Base-by-base conservation (phyloP, 2,797 vertebrate species). In the Peromyscus aztecus region DNA sequence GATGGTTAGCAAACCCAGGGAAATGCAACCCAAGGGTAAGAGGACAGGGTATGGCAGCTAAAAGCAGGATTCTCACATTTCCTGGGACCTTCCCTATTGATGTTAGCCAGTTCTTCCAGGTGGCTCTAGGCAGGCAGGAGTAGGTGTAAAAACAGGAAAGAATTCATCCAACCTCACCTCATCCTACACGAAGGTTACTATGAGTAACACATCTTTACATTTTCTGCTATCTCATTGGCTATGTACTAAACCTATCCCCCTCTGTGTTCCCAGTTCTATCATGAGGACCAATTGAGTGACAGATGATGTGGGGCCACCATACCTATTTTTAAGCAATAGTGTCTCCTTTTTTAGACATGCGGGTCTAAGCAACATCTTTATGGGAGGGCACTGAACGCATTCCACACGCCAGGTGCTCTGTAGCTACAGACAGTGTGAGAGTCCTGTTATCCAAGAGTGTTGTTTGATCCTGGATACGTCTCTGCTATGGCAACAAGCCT, bases 401-500 rank as follows among this genome's bases (percentile, higher is more conserved):
- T 77, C 59, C 77, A 16, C 11, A 55, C 1, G 55, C 89, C 76
- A 96, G 95, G 46, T 94, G 83, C 91, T 59, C 31, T 5, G 23
- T 7, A 21, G 69, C 57, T 80, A 40, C 10, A 21, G n/a, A 29
- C 34, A n/a, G 1, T 34, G 3, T 13, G 46, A 84, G n/a, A 92
- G 43, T 67, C 85, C 90, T 69, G 13, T 29, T 82, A 94, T 75
- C 89, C 59, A 84, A 88, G 61, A 57, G 34, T 67, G 84, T 43
- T 85, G 84, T 86, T 96, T 96, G 89, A 91, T 95, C 84, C 87
- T 97, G 92, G 93, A 63, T 89, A 91, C 80, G 46, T 82, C 95
- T 94, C 94, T 97, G 95, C 88, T 96, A 78, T 95, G 94, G 82
- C 89, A 97, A 97, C 94, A 89, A 85, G 19, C 83, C 93, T 86